Evolutionary conservation across 2,113 vertebrate genomes (phyloP), one percentile per base, ranked within the genome.

Genomic region (Laterallus jamaicensis): DNA sequence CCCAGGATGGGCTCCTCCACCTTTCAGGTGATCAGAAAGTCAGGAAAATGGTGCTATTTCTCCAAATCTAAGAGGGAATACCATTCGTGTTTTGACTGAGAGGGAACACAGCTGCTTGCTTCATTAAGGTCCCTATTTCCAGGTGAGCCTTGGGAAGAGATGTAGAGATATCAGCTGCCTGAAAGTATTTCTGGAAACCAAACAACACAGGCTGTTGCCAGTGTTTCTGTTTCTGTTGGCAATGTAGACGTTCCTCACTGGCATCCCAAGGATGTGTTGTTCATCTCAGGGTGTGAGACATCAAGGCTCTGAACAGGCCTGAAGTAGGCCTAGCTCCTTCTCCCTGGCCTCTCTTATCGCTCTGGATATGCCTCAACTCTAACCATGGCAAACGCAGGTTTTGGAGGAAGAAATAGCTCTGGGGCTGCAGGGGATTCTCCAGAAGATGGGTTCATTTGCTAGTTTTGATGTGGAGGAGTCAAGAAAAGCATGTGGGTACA

Each of bases 291-390:
- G 10, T 59, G 29, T 11, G 14, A 89, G 32, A 52, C 35, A 24
- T 37, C 8, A 7, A 3, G 18, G 10, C 64, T 52, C 22, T 15
- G 7, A 58, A 70, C 0, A 1, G 14, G 28, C 15, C 32, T 26
- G 39, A 73, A 55, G 26, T 1, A 5, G 42, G 44, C 64, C 6
- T 3, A 6, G 12, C 11, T 58, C 26, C 4, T 5, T 25, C 31
- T 64, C 32, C 59, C 20, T 13, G 7, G 17, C 11, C 14, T 88
- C 67, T 73, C 3, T 7, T 42, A 9, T 59, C 22, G 5, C 40
- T 69, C 58, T 66, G 59, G 44, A 69, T 6, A 11, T 18, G 14
- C 3, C 11, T 81, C 12, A 26, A 10, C 29, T 80, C 63, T 7
- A 26, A 3, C 17, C 1, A 0, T 6, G 31, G 5, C 9, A 66